These are phyloP conservation scores for Australoheros facetus DNA, from an alignment of 2,797 vertebrate genomes.

Conservation along the genomic window DNA sequence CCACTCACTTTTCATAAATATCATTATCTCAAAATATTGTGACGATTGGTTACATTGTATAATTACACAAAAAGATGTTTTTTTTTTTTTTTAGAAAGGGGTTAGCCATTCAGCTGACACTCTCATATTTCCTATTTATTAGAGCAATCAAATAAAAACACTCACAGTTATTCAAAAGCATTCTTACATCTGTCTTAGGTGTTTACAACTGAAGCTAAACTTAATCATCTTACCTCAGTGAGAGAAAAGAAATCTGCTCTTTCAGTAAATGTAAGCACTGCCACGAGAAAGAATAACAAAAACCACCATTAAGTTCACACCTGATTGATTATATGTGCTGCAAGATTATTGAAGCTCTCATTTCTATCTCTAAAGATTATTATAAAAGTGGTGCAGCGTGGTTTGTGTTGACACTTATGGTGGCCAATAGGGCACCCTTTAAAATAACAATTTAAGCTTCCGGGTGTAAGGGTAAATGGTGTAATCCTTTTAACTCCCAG, in stretches of 20 bases:
- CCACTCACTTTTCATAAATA: not conserved
- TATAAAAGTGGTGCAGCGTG: constrained; percentile 42
- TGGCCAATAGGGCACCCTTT: constrained; percentile 52
- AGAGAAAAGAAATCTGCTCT: not conserved
- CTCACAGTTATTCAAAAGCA: not conserved
- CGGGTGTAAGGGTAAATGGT: constrained; percentile 74
- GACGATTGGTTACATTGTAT: not conserved
- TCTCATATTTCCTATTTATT: not conserved
- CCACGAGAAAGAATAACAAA: not conserved
- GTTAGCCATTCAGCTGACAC: not conserved
- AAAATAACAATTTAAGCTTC: constrained; percentile 70
- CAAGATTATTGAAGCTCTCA: constrained; percentile 4
- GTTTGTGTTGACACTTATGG: constrained; percentile 33
- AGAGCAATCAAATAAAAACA: not conserved
- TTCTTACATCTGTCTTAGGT: not conserved
- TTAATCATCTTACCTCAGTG: not conserved
- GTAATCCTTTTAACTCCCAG: constrained; percentile 79
- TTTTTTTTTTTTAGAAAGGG: not conserved
- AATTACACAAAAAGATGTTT: not conserved
- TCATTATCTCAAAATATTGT: not conserved
- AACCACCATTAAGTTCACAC: not conserved
- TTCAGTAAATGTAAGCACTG: constrained; percentile 5
- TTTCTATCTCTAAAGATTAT: constrained; percentile 10
- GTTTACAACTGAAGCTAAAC: not conserved
- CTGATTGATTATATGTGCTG: not conserved